Evolutionary conservation across 2,113 vertebrate genomes (phyloP), one percentile per base, ranked within the genome.

Genomic region (Spheniscus mendiculus): DNA sequence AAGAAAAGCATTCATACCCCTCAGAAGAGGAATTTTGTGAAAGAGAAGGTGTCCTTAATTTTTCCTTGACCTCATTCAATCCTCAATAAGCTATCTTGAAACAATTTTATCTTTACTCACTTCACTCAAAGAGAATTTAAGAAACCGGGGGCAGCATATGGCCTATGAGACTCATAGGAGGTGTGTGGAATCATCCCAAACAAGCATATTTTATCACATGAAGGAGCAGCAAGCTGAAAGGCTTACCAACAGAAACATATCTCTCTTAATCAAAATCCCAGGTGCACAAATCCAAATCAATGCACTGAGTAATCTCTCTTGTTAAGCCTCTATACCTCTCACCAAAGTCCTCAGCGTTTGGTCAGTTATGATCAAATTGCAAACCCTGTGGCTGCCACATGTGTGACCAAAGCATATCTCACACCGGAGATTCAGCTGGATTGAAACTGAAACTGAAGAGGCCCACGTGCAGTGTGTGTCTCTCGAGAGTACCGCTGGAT

Each of bases 401-500:
- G 7, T 50, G 50, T 32, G 36, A 81, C 45, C 0, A 0, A 15
- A 83, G 53, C 2, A 0, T 6, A 23, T 53, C 44, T 40, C 86
- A 32, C 34, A 38, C 8, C 0, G 0, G 40, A 92, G 40, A 40
- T 38, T 45, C 53, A 52, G 9, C 7, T 1, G 0, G 77, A 18
- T 23, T 65, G 17, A 88, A 70, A 38, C 40, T 27, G 56, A 47
- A 83, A 47, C 14, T 61, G 52, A 53, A 4, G 4, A 49, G 49
- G 81, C 19, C 63, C 76, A 25, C 0, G 0, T 0, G 0, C 22
- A 22, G 45, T 2, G 20, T 20, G 30, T 44, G 55, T 23, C 59
- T 15, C 87, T 3, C 0, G n/a, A 70, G 47, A 84, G n/a, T 40
- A 62, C 50, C 3, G 0, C 11, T 0, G 0, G 55, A 45, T 53